Evolutionary conservation across 2,113 vertebrate species (phyloP).

Genomic region (Saguinus imperator): DNA sequence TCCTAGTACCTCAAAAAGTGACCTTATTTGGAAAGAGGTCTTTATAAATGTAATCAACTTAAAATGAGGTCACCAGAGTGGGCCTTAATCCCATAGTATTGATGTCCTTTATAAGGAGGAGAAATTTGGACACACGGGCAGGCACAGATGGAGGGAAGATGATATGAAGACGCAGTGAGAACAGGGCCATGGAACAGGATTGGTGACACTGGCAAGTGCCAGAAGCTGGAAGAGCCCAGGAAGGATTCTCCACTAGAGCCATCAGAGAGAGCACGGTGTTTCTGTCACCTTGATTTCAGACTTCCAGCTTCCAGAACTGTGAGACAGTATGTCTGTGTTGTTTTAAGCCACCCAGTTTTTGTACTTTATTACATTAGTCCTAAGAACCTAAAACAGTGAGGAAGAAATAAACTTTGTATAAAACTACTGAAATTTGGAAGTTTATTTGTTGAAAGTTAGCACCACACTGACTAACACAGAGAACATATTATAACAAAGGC

Average conservation of each 20-base stretch:
- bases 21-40: background rate
- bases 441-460: background rate
- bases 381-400: background rate
- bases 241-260: background rate
- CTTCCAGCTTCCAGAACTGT: background rate
- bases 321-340: background rate
- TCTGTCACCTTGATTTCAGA: background rate
- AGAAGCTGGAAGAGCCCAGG: background rate
- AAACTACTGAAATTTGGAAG: background rate
- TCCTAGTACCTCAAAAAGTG: background rate
- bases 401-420: background rate
- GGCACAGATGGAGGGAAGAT: background rate
- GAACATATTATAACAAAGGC: background rate
- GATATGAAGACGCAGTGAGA: background rate
- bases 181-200: accelerated
- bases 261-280: background rate
- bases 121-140: background rate
- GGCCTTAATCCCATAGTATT: background rate
- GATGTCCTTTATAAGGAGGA: background rate
- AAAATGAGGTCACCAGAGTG: background rate
- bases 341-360: background rate
- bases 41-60: background rate
- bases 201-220: background rate
- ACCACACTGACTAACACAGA: background rate
- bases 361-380: background rate